Conservation (phyloP, 2,113 vertebrate genomes). For the human (Homo sapiens) region DNA sequence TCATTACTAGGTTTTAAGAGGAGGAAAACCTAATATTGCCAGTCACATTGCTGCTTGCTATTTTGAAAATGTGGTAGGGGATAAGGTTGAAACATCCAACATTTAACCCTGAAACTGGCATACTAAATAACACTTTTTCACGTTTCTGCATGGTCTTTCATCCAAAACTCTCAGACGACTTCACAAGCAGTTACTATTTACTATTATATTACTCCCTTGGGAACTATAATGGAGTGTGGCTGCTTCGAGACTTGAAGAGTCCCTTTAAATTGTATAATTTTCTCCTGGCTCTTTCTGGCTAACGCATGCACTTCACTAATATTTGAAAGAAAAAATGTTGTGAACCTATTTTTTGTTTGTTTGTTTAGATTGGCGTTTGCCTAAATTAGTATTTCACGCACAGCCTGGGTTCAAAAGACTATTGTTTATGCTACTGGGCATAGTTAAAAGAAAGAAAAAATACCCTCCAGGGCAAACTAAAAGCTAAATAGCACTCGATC, state of each 20-base stretch:
- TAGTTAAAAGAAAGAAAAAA: background rate
- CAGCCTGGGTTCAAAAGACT: background rate
- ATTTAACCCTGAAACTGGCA: background rate
- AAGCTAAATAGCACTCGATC: constrained; percentile 18
- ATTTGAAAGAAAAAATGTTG: background rate
- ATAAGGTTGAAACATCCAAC: background rate
- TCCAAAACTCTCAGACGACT: background rate
- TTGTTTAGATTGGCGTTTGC: constrained; percentile 36
- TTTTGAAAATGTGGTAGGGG: background rate
- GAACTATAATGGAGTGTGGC: background rate
- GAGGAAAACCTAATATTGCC: background rate
- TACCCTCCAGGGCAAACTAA: background rate
- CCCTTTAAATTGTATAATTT: background rate
- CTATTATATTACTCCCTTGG: background rate
- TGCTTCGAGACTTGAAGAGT: background rate
- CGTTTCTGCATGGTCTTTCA: background rate
- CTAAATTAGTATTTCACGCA: constrained; percentile 14
- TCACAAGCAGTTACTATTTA: constrained; percentile 6
- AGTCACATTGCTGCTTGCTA: background rate
- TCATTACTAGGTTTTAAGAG: background rate
- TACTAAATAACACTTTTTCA: background rate
- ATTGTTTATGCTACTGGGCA: background rate
- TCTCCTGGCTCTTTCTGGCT: background rate
- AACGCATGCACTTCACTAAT: background rate
- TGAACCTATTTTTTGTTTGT: background rate